phyloP scores from a whole-genome alignment of 2,113 vertebrate genomes.

The Hiodon alosoides region DNA sequence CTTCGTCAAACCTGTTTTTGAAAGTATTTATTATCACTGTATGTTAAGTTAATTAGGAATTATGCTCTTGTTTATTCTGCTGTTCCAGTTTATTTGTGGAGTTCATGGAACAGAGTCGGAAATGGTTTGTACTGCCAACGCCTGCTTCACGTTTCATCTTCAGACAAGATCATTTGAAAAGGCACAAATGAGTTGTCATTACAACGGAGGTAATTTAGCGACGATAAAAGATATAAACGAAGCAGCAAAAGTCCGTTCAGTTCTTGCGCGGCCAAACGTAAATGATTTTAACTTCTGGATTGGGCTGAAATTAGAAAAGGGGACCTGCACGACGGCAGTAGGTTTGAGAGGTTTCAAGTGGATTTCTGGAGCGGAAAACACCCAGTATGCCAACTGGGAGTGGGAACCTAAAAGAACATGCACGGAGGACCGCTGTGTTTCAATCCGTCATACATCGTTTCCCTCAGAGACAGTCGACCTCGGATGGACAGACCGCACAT shows the following conservation, averaged over 20 bases:
- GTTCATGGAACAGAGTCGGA: constrained; percentile 20
- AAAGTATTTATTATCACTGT: constrained; percentile 4
- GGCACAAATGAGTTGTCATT: constrained; percentile 36
- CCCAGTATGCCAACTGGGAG: constrained; percentile 58
- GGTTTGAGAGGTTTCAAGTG: constrained; percentile 59
- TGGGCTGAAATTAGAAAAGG: constrained; percentile 49
- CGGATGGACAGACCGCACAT: constrained; percentile 47
- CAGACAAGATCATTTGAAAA: constrained; percentile 32
- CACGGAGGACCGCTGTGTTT: constrained; percentile 54
- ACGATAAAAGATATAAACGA: constrained; percentile 49
- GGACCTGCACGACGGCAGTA: constrained; percentile 32
- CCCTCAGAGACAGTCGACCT: constrained; percentile 22
- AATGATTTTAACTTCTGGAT: constrained; percentile 47
- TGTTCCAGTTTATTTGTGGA: constrained; percentile 36
- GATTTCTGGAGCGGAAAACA: constrained; percentile 41
- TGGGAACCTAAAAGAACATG: constrained; percentile 54
- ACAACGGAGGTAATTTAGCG: constrained; percentile 59
- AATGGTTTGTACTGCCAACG: constrained; percentile 42
- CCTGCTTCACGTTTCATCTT: constrained; percentile 55
- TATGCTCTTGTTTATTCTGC: constrained; percentile 48
- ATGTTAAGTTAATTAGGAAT: constrained; percentile 22
- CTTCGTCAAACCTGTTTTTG: neutral
- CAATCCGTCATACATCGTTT: constrained; percentile 18
- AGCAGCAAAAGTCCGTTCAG: constrained; percentile 38
- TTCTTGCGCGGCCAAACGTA: constrained; percentile 32